These are phyloP conservation scores for Pangasius djambal DNA, from an alignment of 2,797 vertebrate genomes.

Conservation along the genomic window DNA sequence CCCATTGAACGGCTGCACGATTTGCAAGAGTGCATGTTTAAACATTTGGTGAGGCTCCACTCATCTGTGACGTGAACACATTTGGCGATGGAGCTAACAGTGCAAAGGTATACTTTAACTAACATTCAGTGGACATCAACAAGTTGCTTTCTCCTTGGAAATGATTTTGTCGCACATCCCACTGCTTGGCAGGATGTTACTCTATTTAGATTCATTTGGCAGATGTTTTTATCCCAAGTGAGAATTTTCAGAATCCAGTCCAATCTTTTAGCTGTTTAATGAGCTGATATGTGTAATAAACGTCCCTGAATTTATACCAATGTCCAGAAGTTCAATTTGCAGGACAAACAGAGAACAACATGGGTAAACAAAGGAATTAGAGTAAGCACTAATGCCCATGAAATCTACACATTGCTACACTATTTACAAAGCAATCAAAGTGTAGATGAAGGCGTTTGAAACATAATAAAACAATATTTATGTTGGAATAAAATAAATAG, in stretches of 20 bases:
- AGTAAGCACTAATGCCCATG: not conserved
- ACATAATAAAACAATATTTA: not conserved
- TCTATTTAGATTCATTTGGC: not conserved
- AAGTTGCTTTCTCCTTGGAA: not conserved
- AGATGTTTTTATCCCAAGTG: not conserved
- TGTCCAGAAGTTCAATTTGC: not conserved
- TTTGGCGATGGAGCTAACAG: not conserved
- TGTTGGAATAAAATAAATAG: not conserved
- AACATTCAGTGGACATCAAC: not conserved
- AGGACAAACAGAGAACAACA: not conserved
- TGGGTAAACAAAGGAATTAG: not conserved
- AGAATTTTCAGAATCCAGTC: not conserved
- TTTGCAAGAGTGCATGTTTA: constrained; percentile 24
- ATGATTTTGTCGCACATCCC: not conserved
- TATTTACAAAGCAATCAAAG: not conserved
- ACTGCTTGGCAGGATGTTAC: not conserved
- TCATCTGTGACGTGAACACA: constrained; percentile 21
- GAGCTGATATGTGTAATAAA: not conserved
- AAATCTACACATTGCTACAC: not conserved
- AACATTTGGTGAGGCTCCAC: constrained; percentile 2
- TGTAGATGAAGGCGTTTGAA: not conserved
- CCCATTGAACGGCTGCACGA: not conserved
- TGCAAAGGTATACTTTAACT: constrained; percentile 15
- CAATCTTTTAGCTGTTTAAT: not conserved
- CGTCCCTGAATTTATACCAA: not conserved